These are phyloP conservation scores for Palaemon carinicauda DNA, from an alignment of 1,140 invertebrate species.

Conservation along the genomic window DNA sequence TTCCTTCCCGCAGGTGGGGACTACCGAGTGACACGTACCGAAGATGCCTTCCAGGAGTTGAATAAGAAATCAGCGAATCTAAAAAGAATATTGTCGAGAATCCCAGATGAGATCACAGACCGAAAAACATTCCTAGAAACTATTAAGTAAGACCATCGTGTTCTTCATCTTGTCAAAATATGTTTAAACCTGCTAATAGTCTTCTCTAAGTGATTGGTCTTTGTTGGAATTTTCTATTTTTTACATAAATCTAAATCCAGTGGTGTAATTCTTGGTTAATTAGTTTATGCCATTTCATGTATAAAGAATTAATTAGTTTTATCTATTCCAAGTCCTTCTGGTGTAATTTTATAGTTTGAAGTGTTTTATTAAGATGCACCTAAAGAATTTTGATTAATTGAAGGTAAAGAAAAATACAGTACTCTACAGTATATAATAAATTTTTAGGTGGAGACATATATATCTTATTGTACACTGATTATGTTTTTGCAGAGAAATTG, in stretches of 20 bases:
- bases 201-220: not conserved
- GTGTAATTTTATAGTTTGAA: too few species aligned
- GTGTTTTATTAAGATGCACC: too few species aligned
- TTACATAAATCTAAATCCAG: too few species aligned
- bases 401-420: not conserved
- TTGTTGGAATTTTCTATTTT: too few species aligned
- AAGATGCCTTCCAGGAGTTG: conserved; percentile 96
- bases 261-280: too few species aligned
- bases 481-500: conserved; percentile 86
- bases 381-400: too few species aligned
- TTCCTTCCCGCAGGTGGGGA: conserved; percentile 74
- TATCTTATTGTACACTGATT: not conserved
- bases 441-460: not conserved
- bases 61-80: conserved; percentile 92
- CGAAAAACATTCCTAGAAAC: conserved; percentile 98
- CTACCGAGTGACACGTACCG: conserved; percentile 85
- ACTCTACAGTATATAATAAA: not conserved
- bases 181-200: not conserved
- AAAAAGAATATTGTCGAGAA: conserved; percentile 95
- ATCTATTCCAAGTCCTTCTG: too few species aligned
- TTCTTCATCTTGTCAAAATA: too few species aligned
- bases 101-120: conserved; percentile 99
- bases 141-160: conserved; percentile 83
- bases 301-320: too few species aligned
- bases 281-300: too few species aligned